phyloP scores from a whole-genome alignment of 2,888 invertebrate genomes.

The Epinotia brunnichana region DNA sequence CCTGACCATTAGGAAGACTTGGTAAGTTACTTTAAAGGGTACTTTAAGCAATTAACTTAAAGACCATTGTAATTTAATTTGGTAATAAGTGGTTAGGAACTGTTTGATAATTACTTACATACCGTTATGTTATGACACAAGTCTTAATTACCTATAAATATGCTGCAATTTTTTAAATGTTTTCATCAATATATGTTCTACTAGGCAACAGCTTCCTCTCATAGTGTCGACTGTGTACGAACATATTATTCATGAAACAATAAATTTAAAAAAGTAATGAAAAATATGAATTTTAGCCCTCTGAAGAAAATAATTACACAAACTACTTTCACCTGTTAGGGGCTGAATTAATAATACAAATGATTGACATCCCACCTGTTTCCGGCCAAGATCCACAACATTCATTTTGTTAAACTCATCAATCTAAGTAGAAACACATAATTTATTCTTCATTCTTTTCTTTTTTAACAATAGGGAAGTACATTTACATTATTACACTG shows the following conservation, averaged over 20 bases:
- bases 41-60: background rate
- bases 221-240: no score
- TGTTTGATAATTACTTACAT: background rate
- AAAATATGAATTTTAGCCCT: no score
- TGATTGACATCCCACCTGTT: no score
- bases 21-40: conserved; percentile 61
- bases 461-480: conserved; percentile 13
- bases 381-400: no score
- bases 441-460: conserved; percentile 5
- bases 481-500: conserved; percentile 14
- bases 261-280: no score
- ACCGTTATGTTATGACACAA: background rate
- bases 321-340: no score
- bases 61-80: background rate
- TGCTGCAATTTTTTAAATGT: no score
- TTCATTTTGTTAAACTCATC: background rate
- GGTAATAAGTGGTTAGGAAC: background rate
- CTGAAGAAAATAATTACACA: no score
- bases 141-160: background rate
- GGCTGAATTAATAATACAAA: no score
- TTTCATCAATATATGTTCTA: background rate
- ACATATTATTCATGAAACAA: no score
- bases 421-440: background rate
- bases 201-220: background rate
- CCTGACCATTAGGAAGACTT: conserved; percentile 79